Percentiles rank a stretch among this genome's conserved stretches.
These are phyloP conservation scores for Cladorhizidae sp. DNA, from an alignment of 37 sponge, comb jelly and placozoan genomes.

Conservation along the genomic window DNA sequence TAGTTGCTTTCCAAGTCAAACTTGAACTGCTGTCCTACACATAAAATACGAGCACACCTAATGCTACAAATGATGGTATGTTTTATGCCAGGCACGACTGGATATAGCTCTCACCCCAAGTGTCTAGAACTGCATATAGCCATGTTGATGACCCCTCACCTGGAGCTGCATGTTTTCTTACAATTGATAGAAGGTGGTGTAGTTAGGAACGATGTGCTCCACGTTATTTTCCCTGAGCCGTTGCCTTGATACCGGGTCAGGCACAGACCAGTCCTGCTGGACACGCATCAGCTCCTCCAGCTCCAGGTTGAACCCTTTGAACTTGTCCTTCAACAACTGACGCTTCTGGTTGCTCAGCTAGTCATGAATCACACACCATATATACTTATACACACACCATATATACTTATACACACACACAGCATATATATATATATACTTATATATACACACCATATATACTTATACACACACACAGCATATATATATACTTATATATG, in stretches of 20 bases:
- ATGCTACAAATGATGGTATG: background rate
- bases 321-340: constrained; percentile 86
- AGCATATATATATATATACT: too few relatives aligned
- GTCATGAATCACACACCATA: background rate
- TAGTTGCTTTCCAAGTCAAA: too few relatives aligned
- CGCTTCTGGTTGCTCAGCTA: constrained; percentile 64
- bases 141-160: too few relatives aligned
- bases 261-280: constrained; percentile 85
- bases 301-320: constrained; percentile 94
- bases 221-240: constrained; percentile 64
- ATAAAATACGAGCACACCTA: background rate
- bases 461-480: too few relatives aligned
- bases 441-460: too few relatives aligned
- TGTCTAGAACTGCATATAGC: too few relatives aligned
- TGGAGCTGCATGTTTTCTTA: too few relatives aligned
- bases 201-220: constrained; percentile 59
- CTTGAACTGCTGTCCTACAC: too few relatives aligned
- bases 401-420: too few relatives aligned
- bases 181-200: constrained; percentile 64
- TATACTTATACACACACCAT: background rate
- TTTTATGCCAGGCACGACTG: too few relatives aligned
- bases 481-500: too few relatives aligned
- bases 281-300: constrained; percentile 79
- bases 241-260: constrained; percentile 65
- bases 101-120: too few relatives aligned